These are phyloP conservation scores for Drosophila greeni DNA, from an alignment of 2,888 invertebrate genomes.

Conservation along the genomic window DNA sequence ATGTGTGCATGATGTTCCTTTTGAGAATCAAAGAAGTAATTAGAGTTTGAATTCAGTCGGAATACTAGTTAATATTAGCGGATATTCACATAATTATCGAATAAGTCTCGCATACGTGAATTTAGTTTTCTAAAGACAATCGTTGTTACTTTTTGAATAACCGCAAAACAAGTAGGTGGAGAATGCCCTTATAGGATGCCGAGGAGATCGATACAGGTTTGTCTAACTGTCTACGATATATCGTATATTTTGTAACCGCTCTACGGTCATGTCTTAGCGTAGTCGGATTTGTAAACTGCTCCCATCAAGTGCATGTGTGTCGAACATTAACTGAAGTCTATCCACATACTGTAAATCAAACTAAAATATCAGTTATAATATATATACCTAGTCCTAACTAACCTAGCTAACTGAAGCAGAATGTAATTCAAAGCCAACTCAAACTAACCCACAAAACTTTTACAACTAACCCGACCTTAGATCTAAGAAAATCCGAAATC, in stretches of 20 bases:
- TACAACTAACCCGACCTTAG: slow-evolving; percentile 53
- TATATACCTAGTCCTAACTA: slow-evolving; percentile 42
- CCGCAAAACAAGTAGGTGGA: slow-evolving; percentile 9
- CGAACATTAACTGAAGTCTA: slow-evolving; percentile 48
- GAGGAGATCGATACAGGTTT: slow-evolving; percentile 27
- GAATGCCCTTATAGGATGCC: neutral
- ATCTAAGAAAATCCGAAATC: slow-evolving; percentile 33
- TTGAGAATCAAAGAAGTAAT: slow-evolving; percentile 36
- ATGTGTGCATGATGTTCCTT: slow-evolving; percentile 63
- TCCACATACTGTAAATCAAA: slow-evolving; percentile 31
- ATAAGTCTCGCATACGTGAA: slow-evolving; percentile 58
- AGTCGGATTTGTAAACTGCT: slow-evolving; percentile 60
- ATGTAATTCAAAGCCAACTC: slow-evolving; percentile 52
- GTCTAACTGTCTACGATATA: slow-evolving; percentile 38
- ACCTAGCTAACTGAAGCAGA: slow-evolving; percentile 49
- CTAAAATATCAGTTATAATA: slow-evolving; percentile 52
- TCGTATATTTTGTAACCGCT: slow-evolving; percentile 53
- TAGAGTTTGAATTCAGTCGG: slow-evolving; percentile 35
- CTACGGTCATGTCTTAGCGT: slow-evolving; percentile 34
- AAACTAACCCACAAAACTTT: slow-evolving; percentile 39
- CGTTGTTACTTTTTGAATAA: slow-evolving; percentile 69
- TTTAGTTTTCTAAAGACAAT: slow-evolving; percentile 76
- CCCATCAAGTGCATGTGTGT: slow-evolving; percentile 43
- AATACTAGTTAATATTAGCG: slow-evolving; percentile 24
- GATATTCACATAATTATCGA: slow-evolving; percentile 38